phyloP scores from a whole-genome alignment of 2,113 vertebrate species.

The Toxotes jaculatrix region DNA sequence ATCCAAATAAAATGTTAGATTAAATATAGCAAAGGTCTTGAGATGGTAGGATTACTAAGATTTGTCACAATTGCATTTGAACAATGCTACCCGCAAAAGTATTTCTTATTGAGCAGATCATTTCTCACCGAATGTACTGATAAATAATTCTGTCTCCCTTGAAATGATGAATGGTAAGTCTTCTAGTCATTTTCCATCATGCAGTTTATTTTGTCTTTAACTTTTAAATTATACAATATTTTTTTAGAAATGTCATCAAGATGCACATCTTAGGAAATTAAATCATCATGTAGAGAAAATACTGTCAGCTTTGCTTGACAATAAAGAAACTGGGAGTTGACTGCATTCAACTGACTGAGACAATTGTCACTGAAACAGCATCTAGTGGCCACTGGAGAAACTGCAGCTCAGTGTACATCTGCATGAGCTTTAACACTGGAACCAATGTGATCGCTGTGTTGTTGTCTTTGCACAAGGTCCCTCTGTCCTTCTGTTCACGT shows the following conservation, averaged over 20 bases:
- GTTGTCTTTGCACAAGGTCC: conserved; percentile 44
- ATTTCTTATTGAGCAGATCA: neutral
- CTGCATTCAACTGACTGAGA: neutral
- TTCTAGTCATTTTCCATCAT: neutral
- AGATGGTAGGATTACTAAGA: neutral
- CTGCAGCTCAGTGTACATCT: neutral
- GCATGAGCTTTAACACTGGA: neutral
- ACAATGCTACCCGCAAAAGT: neutral
- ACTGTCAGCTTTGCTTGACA: neutral
- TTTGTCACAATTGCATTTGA: neutral
- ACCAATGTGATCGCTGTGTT: neutral
- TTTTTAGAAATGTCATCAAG: neutral
- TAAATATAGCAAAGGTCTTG: neutral
- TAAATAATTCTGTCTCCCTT: neutral
- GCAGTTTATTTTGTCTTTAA: neutral
- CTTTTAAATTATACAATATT: neutral
- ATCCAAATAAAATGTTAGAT: conserved; percentile 12
- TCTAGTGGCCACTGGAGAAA: neutral
- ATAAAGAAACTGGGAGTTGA: neutral
- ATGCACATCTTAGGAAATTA: neutral
- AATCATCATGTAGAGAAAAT: neutral
- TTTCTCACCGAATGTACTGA: neutral
- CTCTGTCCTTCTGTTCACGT: conserved; percentile 45
- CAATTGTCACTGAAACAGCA: neutral
- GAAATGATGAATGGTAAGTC: too few species aligned